Evolutionary conservation across 2,113 vertebrate species (phyloP), one percentile per base, ranked within the genome.

Genomic region (Calyptommatus sinebrachiatus): DNA sequence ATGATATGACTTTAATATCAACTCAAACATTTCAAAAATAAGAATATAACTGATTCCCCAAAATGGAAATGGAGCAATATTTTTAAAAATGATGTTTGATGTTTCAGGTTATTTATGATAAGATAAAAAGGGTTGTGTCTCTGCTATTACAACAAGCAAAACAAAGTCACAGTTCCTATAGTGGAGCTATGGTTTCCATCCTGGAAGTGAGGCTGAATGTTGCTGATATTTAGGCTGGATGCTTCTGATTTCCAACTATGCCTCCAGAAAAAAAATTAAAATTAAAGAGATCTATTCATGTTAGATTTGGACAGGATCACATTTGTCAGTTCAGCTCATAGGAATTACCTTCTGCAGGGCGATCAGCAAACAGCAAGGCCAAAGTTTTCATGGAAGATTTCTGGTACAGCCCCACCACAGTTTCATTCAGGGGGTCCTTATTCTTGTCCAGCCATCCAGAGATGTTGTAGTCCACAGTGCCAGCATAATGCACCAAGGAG

Each of bases 341-440:
- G 62, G 31, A 76, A 60, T 72, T 89, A 94, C 90, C 91, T 24
- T 94, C 94, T 61, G 71, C 80, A 50, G 74, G 57, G 35, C 80
- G 77, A 65, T 85, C 68, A 11, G 74, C 89, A 26, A 96, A 96
- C 14, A 97, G 85, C 20, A 75, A 72, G 5, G 90, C 89, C 67
- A 95, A 77, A n/a, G 91, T 89, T 60, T 95, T 95, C 86, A 95
- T 71, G 28, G 93, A 68, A 6, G 94, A 93, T 60, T 95, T 95
- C 90, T 91, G 94, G 86, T 90, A 95, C 10, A 95, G 85, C 11
- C 93, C 94, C 0, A 95, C 92, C 21, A 96, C 96, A 0, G 94
- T 94, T 71, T 96, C 95, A 1, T 96, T 96, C 87, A 96, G 89
- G 1, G 96, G 95, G 82, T 96, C 93, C 92, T 94, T 94, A 84